Evolutionary conservation across 2,113 vertebrate species (phyloP).

Genomic region (Mesocricetus auratus): DNA sequence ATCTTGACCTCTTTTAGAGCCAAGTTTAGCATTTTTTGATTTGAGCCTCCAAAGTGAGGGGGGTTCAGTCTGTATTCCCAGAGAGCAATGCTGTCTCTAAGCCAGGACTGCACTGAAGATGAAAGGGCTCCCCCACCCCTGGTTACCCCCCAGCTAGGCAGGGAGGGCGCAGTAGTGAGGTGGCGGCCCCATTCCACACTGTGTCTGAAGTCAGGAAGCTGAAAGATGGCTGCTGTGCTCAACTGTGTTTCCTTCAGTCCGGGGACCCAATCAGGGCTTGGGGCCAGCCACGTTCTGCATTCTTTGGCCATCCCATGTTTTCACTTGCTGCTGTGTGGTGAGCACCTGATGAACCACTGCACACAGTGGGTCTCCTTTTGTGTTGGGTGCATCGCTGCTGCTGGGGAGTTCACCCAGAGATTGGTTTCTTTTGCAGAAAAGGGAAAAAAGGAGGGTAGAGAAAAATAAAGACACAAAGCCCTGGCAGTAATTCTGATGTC

Average conservation of each 20-base stretch:
- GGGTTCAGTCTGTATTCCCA: not conserved
- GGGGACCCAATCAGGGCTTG: not conserved
- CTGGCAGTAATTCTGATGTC: not conserved
- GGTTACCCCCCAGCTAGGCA: not conserved
- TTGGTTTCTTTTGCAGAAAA: not conserved
- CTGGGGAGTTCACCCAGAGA: not conserved
- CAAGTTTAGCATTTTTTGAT: conserved; percentile 57
- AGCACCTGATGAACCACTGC: not conserved
- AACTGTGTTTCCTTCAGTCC: not conserved
- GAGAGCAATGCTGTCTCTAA: conserved; percentile 39
- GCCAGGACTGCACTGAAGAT: not conserved
- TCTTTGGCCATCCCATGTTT: not conserved
- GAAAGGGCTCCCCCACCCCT: not conserved
- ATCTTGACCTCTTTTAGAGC: conserved; percentile 46
- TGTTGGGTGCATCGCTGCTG: not conserved
- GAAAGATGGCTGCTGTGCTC: not conserved
- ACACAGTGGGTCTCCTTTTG: not conserved
- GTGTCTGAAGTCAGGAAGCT: too few species aligned
- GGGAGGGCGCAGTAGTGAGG: not conserved
- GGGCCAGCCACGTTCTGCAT: not conserved
- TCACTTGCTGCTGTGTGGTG: too few species aligned
- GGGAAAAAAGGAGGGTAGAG: not conserved
- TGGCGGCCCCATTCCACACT: too few species aligned
- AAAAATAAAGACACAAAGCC: not conserved
- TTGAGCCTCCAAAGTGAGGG: conserved; percentile 51